Conservation (phyloP, 2,797 vertebrate genomes). For the Cygnus olor region DNA sequence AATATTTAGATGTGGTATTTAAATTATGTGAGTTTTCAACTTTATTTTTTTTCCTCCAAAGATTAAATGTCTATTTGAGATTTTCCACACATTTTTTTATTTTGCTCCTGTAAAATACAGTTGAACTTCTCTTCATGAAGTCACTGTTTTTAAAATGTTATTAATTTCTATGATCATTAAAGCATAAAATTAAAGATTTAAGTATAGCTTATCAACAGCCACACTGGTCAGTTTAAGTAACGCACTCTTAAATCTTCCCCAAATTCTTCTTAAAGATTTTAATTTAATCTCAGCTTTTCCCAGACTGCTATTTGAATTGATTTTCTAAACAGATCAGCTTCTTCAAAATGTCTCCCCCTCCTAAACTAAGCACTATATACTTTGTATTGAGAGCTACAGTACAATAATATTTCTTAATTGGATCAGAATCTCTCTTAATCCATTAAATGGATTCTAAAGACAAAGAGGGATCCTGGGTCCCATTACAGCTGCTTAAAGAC, state of each 20-base stretch:
- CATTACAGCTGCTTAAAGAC: background rate
- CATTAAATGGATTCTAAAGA: background rate
- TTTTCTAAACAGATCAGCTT: conserved; percentile 13
- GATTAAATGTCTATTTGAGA: background rate
- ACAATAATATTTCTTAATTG: background rate
- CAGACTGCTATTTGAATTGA: background rate
- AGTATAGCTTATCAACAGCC: background rate
- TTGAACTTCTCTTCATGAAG: background rate
- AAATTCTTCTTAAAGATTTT: conserved; percentile 30
- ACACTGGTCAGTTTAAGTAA: background rate
- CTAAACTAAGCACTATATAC: background rate
- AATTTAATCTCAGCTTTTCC: conserved; percentile 18
- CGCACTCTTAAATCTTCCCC: background rate
- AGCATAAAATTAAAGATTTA: conserved; percentile 43
- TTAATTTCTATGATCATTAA: conserved; percentile 27
- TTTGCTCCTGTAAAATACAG: background rate
- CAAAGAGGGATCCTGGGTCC: background rate
- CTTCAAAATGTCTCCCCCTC: background rate
- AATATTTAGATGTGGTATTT: background rate
- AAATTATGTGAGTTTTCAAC: background rate
- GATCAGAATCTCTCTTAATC: background rate
- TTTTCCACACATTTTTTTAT: background rate
- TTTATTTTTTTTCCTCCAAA: background rate
- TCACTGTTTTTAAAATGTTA: background rate
- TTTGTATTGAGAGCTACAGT: background rate